Evolutionary conservation across 2,888 invertebrate species (phyloP).

Genomic region (Phymatocera aterrima): DNA sequence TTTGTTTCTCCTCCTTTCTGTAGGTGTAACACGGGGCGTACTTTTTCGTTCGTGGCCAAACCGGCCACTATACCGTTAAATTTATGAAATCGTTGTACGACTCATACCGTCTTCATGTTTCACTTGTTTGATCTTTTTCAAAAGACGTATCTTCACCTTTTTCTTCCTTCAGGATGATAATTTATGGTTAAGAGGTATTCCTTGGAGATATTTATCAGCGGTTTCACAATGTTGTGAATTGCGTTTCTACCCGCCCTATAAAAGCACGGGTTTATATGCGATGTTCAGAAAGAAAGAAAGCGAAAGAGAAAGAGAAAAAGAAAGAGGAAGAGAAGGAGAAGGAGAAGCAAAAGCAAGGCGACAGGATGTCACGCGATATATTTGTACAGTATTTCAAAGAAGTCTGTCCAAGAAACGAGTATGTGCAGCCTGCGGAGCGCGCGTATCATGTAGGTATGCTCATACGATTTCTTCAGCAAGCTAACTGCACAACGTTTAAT

Average conservation of each 20-base stretch:
- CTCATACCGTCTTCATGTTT: too few relatives aligned
- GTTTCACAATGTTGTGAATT: conserved; percentile 70
- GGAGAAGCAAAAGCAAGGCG: not conserved
- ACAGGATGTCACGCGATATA: conserved; percentile 20
- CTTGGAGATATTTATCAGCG: not conserved
- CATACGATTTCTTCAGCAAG: conserved; percentile 3
- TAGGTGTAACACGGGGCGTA: too few relatives aligned
- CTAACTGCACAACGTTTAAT: conserved; percentile 13
- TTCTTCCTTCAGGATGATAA: not conserved
- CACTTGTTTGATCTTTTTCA: not conserved
- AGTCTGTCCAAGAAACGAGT: not conserved
- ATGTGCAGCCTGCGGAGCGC: not conserved
- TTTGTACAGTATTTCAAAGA: conserved; percentile 14
- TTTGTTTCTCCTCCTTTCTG: too few relatives aligned
- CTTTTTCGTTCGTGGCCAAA: not conserved
- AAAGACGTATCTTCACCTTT: not conserved
- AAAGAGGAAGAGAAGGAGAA: not conserved
- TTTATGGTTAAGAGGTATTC: conserved; percentile 10
- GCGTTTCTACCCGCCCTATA: conserved; percentile 68
- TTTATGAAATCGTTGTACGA: too few relatives aligned
- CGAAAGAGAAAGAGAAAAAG: not conserved
- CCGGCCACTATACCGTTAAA: too few relatives aligned
- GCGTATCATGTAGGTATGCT: not conserved
- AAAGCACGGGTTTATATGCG: conserved; percentile 70
- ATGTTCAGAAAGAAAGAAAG: not conserved